Evolutionary conservation across 2,113 vertebrate species (phyloP), one percentile per base, ranked within the genome.

Genomic region (Salvelinus fontinalis): DNA sequence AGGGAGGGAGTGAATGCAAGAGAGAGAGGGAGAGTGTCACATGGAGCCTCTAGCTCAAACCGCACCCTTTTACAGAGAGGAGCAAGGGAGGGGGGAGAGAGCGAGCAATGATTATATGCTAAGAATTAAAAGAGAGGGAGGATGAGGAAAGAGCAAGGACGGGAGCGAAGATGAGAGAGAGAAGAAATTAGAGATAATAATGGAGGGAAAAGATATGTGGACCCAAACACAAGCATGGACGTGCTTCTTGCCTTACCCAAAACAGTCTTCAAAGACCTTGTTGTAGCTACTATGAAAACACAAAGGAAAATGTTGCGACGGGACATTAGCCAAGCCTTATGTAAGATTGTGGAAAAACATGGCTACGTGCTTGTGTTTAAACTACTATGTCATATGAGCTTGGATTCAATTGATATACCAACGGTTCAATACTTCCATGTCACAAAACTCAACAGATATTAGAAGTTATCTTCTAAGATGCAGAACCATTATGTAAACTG

Each of bases 61-160:
- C 85, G 80, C 77, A 86, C 83, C 83, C 70, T 71, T 71, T 54
- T 29, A 54, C 48, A 26, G 65, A 20, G 64, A 54, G 60, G 71
- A n/a, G 22, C 26, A 59, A 71, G 48, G 60, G 67, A 66, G 60
- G 31, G 22, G 62, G 20, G 11, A 70, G 20, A 18, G 39, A 27
- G n/a, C 24, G 29, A 29, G 64, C 54, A 2, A 59, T 31, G 20
- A 31, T 26, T 39, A 20, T 18, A 16, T 11, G 44, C 20, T 11
- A 5, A 16, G 13, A 48, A 77, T 24, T 44, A 16, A 44, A 20
- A 77, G 20, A 67, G 70, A 67, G 44, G 12, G 18, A 67, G 6
- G 67, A 67, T 62, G 72, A 59, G 73, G 12, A 77, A 69, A 34
- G 71, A 51, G 14, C 26, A 67, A 29, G 3, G 18, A 54, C 13